Percentiles rank a stretch among this genome's conserved stretches.
Conservation (phyloP, 1,140 invertebrate species). For the Drosophila ercepeae region DNA sequence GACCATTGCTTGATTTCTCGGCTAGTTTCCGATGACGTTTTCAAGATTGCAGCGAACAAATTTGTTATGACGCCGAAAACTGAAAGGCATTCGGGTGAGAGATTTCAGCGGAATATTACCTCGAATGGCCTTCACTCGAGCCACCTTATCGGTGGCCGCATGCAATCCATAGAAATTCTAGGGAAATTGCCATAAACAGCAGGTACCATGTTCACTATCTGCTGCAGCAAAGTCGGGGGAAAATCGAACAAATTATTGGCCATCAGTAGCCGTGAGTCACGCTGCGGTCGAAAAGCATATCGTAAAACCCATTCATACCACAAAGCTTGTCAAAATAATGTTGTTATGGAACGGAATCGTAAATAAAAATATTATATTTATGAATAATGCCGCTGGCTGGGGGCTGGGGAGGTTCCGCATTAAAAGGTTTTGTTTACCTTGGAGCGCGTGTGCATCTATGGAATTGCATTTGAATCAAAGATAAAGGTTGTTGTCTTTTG, state of each 20-base stretch:
- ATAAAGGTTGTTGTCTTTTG: conserved; percentile 29
- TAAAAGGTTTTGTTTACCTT: conserved; percentile 22
- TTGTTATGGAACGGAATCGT: conserved; percentile 15
- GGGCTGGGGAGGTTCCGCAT: neutral
- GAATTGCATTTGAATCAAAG: conserved; percentile 34
- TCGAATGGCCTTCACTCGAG: neutral
- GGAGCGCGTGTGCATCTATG: conserved; percentile 1
- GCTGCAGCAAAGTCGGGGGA: conserved; percentile 20
- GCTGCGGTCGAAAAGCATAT: conserved; percentile 4
- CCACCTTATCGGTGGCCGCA: conserved; percentile 19
- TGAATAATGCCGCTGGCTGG: neutral
- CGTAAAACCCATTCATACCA: conserved; percentile 14
- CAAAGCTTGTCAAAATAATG: conserved; percentile 25
- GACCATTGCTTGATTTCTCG: conserved; percentile 28
- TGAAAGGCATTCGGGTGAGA: conserved; percentile 9
- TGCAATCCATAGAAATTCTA: conserved; percentile 21
- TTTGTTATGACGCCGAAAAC: conserved; percentile 16
- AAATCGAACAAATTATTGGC: conserved; percentile 29
- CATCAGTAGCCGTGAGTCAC: conserved; percentile 17
- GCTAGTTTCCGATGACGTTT: conserved; percentile 33
- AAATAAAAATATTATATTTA: conserved; percentile 21
- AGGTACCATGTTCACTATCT: conserved; percentile 27
- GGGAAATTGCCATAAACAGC: conserved; percentile 34
- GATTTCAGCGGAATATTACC: conserved; percentile 21
- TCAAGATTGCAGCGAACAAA: conserved; percentile 14